Evolutionary conservation across 2,888 invertebrate genomes (phyloP).

Genomic region (Metopia argyrocephala): DNA sequence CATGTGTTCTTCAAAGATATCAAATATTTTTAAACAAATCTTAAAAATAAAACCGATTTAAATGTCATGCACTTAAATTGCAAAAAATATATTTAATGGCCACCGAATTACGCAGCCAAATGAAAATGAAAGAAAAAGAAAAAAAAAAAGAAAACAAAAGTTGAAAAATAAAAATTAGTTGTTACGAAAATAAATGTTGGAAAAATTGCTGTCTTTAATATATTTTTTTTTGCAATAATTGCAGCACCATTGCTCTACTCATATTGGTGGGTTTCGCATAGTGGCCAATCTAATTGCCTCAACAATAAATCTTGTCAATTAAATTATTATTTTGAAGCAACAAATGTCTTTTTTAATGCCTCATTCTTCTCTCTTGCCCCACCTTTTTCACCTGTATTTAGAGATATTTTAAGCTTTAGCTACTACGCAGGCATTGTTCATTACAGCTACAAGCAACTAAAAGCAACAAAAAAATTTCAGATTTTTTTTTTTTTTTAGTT

Average conservation of each 20-base stretch:
- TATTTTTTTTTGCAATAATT: background rate
- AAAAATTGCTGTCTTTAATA: background rate
- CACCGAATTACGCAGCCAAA: slow-evolving; percentile 49
- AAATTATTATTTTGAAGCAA: slow-evolving; percentile 77
- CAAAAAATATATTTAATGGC: slow-evolving; percentile 34
- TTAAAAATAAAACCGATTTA: slow-evolving; percentile 5
- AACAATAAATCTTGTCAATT: slow-evolving; percentile 79
- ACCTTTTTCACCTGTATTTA: background rate
- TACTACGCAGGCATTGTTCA: slow-evolving; percentile 1
- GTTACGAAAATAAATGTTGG: too few species aligned
- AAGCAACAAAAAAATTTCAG: background rate
- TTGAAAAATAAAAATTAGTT: too few species aligned
- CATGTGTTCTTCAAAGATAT: too few species aligned
- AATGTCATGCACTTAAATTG: slow-evolving; percentile 30
- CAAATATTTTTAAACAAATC: too few species aligned
- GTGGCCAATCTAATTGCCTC: slow-evolving; percentile 77
- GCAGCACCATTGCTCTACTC: background rate
- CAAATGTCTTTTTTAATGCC: slow-evolving; percentile 48
- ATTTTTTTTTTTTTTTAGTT: background rate
- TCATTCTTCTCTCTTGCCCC: background rate
- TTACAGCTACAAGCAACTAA: slow-evolving; percentile 43
- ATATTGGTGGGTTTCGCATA: slow-evolving; percentile 3
- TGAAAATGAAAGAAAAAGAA: background rate
- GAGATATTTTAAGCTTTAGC: background rate
- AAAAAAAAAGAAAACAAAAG: too few species aligned